phyloP scores from a whole-genome alignment of 2,797 vertebrate species.

The Psittacula echo region DNA sequence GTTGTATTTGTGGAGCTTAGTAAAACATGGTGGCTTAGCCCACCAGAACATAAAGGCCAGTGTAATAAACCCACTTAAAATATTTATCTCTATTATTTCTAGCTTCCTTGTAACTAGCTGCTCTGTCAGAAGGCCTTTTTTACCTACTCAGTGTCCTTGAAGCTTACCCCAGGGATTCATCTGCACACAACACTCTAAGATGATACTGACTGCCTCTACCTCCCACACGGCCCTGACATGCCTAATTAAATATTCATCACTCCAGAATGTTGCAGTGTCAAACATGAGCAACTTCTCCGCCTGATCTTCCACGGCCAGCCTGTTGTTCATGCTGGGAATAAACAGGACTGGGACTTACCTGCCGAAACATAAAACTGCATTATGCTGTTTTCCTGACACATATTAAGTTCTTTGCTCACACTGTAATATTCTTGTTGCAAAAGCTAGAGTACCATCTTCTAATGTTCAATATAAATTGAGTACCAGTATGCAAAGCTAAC shows the following conservation, averaged over 20 bases:
- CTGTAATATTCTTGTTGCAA: neutral
- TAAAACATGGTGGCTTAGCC: neutral
- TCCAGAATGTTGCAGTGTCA: constrained; percentile 40
- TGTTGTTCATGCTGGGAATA: constrained; percentile 1
- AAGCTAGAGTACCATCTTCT: neutral
- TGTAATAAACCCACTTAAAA: neutral
- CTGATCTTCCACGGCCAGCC: constrained; percentile 68
- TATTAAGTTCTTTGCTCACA: neutral
- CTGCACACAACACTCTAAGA: constrained; percentile 62
- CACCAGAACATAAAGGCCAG: neutral
- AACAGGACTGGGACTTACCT: neutral
- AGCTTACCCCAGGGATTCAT: constrained; percentile 48
- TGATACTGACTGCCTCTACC: constrained; percentile 39
- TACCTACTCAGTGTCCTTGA: constrained; percentile 68
- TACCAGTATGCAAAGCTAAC: neutral
- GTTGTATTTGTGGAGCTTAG: neutral
- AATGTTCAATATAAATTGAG: neutral
- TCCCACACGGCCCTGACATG: constrained; percentile 1
- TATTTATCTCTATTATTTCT: neutral
- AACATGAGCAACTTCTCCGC: constrained; percentile 43
- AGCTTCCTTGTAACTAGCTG: neutral
- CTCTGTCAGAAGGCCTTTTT: neutral
- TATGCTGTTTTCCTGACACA: constrained; percentile 59
- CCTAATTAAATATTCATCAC: constrained; percentile 79
- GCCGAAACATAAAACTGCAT: constrained; percentile 14